phyloP scores from a whole-genome alignment of 1,140 invertebrate species.

The Heterodera schachtii region DNA sequence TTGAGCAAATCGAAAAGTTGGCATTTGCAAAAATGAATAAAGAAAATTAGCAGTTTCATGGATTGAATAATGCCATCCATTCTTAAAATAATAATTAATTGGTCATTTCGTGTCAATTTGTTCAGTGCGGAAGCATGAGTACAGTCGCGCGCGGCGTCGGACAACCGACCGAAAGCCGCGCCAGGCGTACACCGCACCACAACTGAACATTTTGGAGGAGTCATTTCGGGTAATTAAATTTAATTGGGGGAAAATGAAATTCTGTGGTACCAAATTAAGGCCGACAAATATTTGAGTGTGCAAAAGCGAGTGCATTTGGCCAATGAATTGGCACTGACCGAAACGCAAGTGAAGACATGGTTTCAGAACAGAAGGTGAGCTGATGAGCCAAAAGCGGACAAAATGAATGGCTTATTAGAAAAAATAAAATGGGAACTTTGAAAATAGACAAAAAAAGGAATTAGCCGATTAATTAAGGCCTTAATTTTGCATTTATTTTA shows the following conservation, averaged over 20 bases:
- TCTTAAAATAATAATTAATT: not conserved
- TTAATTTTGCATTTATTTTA: not conserved
- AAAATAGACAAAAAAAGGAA: not conserved
- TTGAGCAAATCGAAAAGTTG: too few species aligned
- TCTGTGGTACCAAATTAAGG: constrained; percentile 66
- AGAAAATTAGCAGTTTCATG: too few species aligned
- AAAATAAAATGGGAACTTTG: too few species aligned
- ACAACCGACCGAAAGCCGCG: constrained; percentile 87
- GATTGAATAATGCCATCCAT: not conserved
- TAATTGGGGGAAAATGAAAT: not conserved
- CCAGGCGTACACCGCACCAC: constrained; percentile 90
- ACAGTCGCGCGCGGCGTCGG: constrained; percentile 78
- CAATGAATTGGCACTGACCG: constrained; percentile 82
- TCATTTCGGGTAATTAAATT: constrained; percentile 80
- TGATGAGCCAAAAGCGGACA: constrained; percentile 2
- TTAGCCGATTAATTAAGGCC: not conserved
- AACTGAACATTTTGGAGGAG: constrained; percentile 82
- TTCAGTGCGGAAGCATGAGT: constrained; percentile 77
- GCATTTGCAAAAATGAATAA: too few species aligned
- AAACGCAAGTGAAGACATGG: constrained; percentile 97
- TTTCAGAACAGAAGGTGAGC: constrained; percentile 72
- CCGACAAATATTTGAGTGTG: constrained; percentile 91
- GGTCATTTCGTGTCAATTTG: not conserved
- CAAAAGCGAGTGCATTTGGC: constrained; percentile 90
- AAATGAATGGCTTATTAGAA: not conserved